Conservation (phyloP, 2,113 vertebrate genomes). For the Lepidothrix coronata region DNA sequence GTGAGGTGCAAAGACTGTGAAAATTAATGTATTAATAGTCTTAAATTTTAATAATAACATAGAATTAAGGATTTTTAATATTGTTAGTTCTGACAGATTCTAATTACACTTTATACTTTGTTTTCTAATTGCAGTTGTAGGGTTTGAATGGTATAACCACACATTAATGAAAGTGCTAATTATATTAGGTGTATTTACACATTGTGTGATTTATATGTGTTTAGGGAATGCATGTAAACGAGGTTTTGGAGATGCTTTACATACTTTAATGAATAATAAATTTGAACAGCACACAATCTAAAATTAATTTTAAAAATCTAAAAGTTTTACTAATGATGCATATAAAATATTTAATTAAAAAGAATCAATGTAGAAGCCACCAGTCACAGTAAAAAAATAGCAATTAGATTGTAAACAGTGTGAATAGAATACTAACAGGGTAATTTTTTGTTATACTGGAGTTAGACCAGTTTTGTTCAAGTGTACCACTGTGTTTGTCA, state of each 20-base stretch:
- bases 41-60: background rate
- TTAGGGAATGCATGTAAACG: background rate
- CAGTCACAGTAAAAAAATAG: background rate
- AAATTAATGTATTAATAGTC: background rate
- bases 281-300: background rate
- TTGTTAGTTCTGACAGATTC: background rate
- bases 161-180: background rate
- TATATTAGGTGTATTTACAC: background rate
- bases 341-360: background rate
- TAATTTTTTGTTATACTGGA: background rate
- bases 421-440: background rate
- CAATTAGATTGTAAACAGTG: background rate
- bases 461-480: background rate
- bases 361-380: background rate
- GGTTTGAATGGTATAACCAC: background rate
- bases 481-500: background rate
- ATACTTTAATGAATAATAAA: background rate
- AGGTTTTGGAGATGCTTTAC: background rate
- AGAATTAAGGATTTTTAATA: background rate
- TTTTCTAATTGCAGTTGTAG: background rate
- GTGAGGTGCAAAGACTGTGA: background rate
- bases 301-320: conserved; percentile 10
- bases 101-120: background rate
- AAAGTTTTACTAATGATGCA: conserved; percentile 18
- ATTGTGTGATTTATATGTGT: background rate